Evolutionary conservation across 2,888 invertebrate genomes (phyloP), one percentile per base, ranked within the genome.

Genomic region (Neocrepidodera transversa): DNA sequence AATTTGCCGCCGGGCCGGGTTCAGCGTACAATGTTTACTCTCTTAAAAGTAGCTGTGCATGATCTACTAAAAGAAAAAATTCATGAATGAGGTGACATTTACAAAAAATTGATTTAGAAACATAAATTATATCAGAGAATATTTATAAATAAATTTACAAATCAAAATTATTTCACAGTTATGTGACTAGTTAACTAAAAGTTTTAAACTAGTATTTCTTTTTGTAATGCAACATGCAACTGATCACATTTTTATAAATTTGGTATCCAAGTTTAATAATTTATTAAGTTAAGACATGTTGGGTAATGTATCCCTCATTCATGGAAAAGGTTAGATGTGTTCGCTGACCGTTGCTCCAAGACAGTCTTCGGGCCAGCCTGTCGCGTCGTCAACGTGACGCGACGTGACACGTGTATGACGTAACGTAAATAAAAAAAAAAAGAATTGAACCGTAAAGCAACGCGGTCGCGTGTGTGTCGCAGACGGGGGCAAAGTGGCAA

Each of bases 351-450:
- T 79, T 80, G 80, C 80, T 70, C 68, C 76, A 77, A 75, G 80
- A 80, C 81, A 80, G 80, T 78, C 80, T 80, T 78, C 79, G 78
- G 80, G 80, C 79, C 80, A 80, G 80, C 79, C 74, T 71, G 71
- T 71, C 71, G 74, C 45, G 54, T 54, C 54, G 23, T 45, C 16
- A 45, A 28, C 45, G 45, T 45, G 45, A 54, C 54, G 45, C 23
- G 54, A 54, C 54, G 54, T 45, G 45, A 54, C 53, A 67, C 68
- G 70, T 64, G 68, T 70, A 70, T 74, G 72, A 74, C 73, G 73
- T 74, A 18, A 26, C 45, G 45, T 45, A 52, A 45, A 32, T 26
- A 23, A 43, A 32, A 30, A 40, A 42, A 11, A 42, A 28, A 36
- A 20, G 1, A 51, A 16, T 36, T 36, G 13, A 42, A 13, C 18